Conservation (phyloP, 2,113 vertebrate genomes). For the Actinemys pallida region DNA sequence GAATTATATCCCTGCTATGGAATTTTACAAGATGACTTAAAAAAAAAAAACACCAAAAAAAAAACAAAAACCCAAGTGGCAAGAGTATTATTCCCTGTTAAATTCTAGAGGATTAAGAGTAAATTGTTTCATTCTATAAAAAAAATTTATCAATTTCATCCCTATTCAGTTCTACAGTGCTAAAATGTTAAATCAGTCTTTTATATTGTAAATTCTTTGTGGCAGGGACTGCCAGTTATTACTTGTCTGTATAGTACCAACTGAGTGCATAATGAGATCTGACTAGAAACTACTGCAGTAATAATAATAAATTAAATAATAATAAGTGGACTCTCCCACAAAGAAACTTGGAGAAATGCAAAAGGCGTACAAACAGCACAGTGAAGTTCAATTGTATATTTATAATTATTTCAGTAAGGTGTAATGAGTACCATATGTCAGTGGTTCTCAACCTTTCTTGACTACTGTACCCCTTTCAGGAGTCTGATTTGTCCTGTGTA, state of each 20-base stretch:
- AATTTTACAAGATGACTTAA: neutral
- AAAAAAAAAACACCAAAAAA: slow-evolving; percentile 4
- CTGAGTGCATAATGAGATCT: neutral
- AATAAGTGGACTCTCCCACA: neutral
- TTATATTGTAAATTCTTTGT: neutral
- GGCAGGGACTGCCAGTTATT: neutral
- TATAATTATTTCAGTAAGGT: neutral
- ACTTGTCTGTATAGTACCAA: neutral
- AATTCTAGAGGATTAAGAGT: neutral
- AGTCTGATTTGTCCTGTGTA: no score
- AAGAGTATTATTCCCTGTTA: neutral
- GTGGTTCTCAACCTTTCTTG: no score
- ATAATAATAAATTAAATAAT: neutral
- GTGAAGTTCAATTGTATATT: neutral
- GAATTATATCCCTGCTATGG: neutral
- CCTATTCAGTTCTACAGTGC: neutral
- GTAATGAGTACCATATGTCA: no score
- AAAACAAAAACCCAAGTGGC: neutral
- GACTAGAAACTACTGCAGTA: neutral
- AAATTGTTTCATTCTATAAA: neutral
- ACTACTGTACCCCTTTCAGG: no score
- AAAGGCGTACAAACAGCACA: neutral
- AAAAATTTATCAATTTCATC: neutral
- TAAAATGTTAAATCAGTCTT: neutral
- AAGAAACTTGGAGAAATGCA: neutral